phyloP scores from a whole-genome alignment of 2,797 vertebrate species.

The Cirrhinus mrigala region DNA sequence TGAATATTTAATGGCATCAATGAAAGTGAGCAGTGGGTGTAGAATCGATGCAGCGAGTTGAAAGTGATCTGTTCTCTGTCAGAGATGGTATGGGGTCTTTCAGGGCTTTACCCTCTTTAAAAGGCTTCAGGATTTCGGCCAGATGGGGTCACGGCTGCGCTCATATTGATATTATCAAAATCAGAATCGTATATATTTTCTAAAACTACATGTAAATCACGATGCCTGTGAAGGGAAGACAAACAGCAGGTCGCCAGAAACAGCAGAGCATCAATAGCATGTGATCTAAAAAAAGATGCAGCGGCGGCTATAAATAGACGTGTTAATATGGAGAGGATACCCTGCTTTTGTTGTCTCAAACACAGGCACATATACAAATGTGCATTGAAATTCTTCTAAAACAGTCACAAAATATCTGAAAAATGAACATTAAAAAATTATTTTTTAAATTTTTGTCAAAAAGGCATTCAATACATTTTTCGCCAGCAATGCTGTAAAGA shows the following conservation, averaged over 20 bases:
- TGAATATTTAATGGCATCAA: slow-evolving; percentile 81
- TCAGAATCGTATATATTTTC: slow-evolving; percentile 58
- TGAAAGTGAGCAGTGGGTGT: slow-evolving; percentile 80
- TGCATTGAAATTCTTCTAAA: slow-evolving; percentile 52
- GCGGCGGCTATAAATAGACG: slow-evolving; percentile 89
- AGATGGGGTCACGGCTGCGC: slow-evolving; percentile 72
- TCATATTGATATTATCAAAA: slow-evolving; percentile 64
- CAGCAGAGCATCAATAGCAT: slow-evolving; percentile 84
- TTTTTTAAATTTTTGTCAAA: too few species aligned
- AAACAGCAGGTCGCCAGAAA: slow-evolving; percentile 75
- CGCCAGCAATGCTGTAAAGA: background rate
- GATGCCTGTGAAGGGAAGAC: slow-evolving; percentile 73
- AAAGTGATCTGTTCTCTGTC: slow-evolving; percentile 78
- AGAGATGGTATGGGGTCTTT: slow-evolving; percentile 76
- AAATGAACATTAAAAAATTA: background rate
- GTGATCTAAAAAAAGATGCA: slow-evolving; percentile 89
- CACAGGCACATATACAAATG: slow-evolving; percentile 74
- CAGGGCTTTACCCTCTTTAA: slow-evolving; percentile 72
- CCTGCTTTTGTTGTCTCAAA: slow-evolving; percentile 75
- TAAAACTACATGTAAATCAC: slow-evolving; percentile 22
- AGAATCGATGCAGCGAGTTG: slow-evolving; percentile 80
- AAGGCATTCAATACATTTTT: background rate
- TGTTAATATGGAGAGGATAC: slow-evolving; percentile 70
- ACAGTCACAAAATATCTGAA: background rate
- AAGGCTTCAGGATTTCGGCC: slow-evolving; percentile 67